phyloP scores from a whole-genome alignment of 2,797 vertebrate genomes.

The Myripristis murdjan region DNA sequence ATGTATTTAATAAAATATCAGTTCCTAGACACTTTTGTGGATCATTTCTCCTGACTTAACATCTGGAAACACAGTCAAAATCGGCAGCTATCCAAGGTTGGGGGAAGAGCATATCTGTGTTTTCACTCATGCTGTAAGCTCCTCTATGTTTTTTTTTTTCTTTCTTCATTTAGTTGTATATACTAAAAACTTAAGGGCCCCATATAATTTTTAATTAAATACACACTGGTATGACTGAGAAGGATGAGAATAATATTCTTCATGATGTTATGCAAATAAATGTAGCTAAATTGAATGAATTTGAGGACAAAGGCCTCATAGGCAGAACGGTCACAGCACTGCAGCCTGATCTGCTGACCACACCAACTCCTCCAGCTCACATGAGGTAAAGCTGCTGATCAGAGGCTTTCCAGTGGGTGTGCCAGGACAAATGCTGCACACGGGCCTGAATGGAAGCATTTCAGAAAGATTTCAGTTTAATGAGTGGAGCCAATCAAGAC shows the following conservation, averaged over 20 bases:
- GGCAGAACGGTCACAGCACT: constrained; percentile 44
- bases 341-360: constrained; percentile 26
- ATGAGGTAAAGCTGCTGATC: constrained; percentile 32
- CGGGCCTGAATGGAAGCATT: constrained; percentile 31
- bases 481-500: constrained; percentile 7
- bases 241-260: background rate
- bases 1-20: background rate
- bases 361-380: constrained; percentile 25
- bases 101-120: constrained; percentile 35
- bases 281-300: constrained; percentile 48
- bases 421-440: constrained; percentile 22
- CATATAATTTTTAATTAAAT: no score
- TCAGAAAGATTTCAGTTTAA: constrained; percentile 31
- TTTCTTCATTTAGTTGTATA: background rate
- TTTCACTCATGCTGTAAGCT: constrained; percentile 34
- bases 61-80: constrained; percentile 56
- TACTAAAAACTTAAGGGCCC: no score
- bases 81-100: constrained; percentile 38
- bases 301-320: constrained; percentile 38
- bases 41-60: constrained; percentile 19
- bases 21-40: background rate
- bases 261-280: no score
- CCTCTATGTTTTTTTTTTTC: background rate
- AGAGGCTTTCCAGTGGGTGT: constrained; percentile 13
- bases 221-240: no score